A percentile compares a stretch with the other conserved stretches of the same genome.
Conservation (phyloP, 2,888 invertebrate species). For the Desoria tigrina region DNA sequence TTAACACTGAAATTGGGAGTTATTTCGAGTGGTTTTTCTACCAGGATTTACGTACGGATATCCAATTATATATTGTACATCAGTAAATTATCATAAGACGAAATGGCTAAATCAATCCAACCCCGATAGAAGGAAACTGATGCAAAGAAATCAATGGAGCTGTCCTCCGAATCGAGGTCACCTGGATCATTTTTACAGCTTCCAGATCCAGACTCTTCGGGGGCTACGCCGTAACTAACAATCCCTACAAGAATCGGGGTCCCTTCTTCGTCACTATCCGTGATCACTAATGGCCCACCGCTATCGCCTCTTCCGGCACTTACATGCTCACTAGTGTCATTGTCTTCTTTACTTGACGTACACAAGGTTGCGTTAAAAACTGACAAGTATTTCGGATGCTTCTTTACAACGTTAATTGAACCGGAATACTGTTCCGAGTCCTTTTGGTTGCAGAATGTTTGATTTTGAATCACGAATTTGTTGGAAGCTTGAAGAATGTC, state of each 20-base stretch:
- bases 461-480: conserved; percentile 40
- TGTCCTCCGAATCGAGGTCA: neutral
- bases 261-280: conserved; percentile 6
- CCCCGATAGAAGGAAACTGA: conserved; percentile 41
- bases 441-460: conserved; percentile 33
- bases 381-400: conserved; percentile 41
- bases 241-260: conserved; percentile 40
- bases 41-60: no score
- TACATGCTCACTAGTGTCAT: conserved; percentile 15
- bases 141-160: conserved; percentile 41
- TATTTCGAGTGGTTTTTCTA: no score
- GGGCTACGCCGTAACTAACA: conserved; percentile 45
- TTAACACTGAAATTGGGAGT: no score
- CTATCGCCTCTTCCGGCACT: conserved; percentile 44
- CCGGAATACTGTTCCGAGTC: conserved; percentile 30
- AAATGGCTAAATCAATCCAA: conserved; percentile 46
- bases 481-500: conserved; percentile 35
- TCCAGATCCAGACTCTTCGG: conserved; percentile 21
- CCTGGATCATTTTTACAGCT: neutral
- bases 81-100: conserved; percentile 4
- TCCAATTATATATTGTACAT: neutral
- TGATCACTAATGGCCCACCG: conserved; percentile 43
- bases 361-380: conserved; percentile 46
- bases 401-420: conserved; percentile 18
- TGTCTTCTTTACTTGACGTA: conserved; percentile 34